Conservation (phyloP, 2,888 invertebrate genomes). For the Eilema depressum region DNA sequence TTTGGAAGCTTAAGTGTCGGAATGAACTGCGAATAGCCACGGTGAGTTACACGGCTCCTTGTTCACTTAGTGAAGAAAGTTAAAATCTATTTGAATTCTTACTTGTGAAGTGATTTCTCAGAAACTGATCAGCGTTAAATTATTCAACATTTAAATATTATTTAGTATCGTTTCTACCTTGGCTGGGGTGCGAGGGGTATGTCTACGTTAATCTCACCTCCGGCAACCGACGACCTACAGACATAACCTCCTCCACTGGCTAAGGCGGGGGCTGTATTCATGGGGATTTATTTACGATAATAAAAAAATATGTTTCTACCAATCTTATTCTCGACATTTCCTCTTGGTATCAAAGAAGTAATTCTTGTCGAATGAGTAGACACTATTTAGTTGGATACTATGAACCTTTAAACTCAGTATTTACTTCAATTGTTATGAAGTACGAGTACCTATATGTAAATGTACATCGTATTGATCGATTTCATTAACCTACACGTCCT, state of each 20-base stretch:
- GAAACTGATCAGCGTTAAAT: too few relatives aligned
- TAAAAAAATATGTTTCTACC: too few relatives aligned
- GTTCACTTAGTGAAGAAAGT: neutral
- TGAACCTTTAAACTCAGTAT: neutral
- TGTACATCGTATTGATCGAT: neutral
- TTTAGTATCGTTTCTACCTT: too few relatives aligned
- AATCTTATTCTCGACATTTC: neutral
- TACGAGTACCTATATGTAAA: neutral
- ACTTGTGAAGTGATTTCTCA: neutral
- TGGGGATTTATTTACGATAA: too few relatives aligned
- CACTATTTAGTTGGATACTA: neutral
- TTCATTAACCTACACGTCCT: neutral
- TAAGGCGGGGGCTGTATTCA: too few relatives aligned
- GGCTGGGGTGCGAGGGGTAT: too few relatives aligned
- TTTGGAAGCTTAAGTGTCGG: constrained; percentile 17
- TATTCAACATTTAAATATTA: too few relatives aligned
- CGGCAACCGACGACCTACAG: too few relatives aligned
- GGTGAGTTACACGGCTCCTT: constrained; percentile 9
- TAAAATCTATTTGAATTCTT: neutral
- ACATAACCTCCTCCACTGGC: too few relatives aligned
- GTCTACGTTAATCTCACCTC: too few relatives aligned
- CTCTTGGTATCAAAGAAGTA: neutral
- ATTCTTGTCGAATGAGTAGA: neutral
- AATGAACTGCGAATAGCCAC: constrained; percentile 28
- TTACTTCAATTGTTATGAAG: neutral